Base-by-base conservation (phyloP, 1,140 invertebrate genomes). In the Agrilus planipennis region DNA sequence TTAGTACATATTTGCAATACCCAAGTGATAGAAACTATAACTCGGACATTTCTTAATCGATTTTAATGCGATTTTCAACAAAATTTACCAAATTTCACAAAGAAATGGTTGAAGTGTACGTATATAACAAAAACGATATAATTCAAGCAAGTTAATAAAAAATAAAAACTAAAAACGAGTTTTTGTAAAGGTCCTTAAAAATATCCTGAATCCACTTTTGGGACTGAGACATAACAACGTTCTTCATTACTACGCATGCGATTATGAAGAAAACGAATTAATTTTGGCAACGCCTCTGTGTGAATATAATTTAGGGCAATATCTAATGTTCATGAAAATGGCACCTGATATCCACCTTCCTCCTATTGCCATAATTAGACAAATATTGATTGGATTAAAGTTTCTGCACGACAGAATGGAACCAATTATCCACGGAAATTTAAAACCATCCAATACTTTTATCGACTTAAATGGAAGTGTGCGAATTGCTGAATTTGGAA, bases 401-500 rank as follows among this genome's bases (percentile, higher is more conserved):
- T 62, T 51, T 42, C 44, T 65, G 3, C 63, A 65, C 37, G 47
- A 56, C 21, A 38, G 45, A 3, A 34, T 38, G 5, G 39, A 46
- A 20, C 57, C 62, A 12, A 58, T 65, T 19, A 47, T 65, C 22
- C 63, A 65, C 41, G 63, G 63, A 2, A 65, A 65, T 42, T 44
- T 65, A 12, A 65, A 65, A 47, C 63, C 62, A 16, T 54, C 57
- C 2, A 65, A 65, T 45, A 51, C 64, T 25, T 51, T 65, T 11
- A 45, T 64, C 1, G 56, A 62, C 44, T 40, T 53, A 16, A 44
- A 51, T 25, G 60, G 61, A 14, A 47, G 46, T n/a, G 44, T 65
- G 11, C 48, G 53, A 39, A 39, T 65, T 17, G 58, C 58, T 10
- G 63, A 65, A 39, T 65, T 65, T 45, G 63, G 63, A 21, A 49